These are phyloP conservation scores for Eumacrocentrus americanus DNA, from an alignment of 2,888 invertebrate species.

Conservation along the genomic window DNA sequence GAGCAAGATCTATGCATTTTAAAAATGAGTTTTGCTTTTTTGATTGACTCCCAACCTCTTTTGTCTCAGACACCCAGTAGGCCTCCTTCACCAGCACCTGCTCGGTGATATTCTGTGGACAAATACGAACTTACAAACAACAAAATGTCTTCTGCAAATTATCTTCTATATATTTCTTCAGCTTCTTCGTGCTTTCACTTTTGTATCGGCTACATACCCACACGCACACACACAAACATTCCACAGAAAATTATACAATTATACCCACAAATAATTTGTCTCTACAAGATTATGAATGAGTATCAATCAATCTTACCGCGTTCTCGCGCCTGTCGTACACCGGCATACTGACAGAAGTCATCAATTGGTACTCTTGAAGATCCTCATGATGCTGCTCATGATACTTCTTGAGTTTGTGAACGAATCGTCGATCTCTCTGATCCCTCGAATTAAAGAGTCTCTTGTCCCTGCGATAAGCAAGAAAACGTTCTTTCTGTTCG, in stretches of 20 bases:
- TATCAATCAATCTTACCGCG: conserved; percentile 84
- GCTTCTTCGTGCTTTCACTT: conserved; percentile 18
- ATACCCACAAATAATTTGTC: conserved; percentile 13
- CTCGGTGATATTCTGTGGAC: conserved; percentile 94
- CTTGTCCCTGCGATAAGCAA: conserved; percentile 70
- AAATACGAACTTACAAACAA: conserved; percentile 62
- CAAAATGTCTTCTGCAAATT: conserved; percentile 31
- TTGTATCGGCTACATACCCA: conserved; percentile 7
- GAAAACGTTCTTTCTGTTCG: conserved; percentile 78
- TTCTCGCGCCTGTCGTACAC: conserved; percentile 88
- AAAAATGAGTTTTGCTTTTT: conserved; percentile 34
- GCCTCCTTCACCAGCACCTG: conserved; percentile 94
- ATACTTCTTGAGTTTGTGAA: conserved; percentile 63
- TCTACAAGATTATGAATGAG: conserved; percentile 20
- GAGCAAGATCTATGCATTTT: conserved; percentile 52
- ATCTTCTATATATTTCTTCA: conserved; percentile 27
- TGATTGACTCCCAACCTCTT: conserved; percentile 80
- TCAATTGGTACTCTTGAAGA: conserved; percentile 75
- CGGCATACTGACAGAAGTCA: conserved; percentile 93
- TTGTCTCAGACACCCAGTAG: conserved; percentile 89
- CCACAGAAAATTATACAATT: not conserved
- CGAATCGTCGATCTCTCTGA: conserved; percentile 69
- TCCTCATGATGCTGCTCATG: conserved; percentile 68
- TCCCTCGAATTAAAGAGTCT: conserved; percentile 68
- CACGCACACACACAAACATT: not conserved